phyloP scores from a whole-genome alignment of 35 echinoderm and acorn worm genomes.

The Chiridota heheva region DNA sequence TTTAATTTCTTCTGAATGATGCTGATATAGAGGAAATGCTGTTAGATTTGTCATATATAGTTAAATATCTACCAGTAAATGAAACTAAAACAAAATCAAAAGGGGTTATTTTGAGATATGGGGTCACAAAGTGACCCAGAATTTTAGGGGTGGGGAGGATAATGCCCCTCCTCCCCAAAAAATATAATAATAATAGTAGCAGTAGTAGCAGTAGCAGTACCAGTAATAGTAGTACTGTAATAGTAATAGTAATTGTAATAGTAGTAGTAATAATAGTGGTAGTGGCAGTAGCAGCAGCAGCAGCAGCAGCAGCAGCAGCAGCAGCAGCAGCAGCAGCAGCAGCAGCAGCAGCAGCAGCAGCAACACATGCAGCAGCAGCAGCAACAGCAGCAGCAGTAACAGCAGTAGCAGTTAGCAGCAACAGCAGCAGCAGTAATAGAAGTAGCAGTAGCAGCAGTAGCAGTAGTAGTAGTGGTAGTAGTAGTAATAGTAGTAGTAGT shows the following conservation, averaged over 20 bases:
- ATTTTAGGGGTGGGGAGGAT: no score
- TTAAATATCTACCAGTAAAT: no score
- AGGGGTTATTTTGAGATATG: no score
- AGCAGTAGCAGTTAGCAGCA: no score
- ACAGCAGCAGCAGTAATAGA: constrained; percentile 1
- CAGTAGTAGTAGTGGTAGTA: neutral
- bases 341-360: no score
- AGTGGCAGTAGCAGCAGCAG: constrained; percentile 4
- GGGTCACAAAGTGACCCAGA: no score
- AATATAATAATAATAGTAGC: constrained; percentile 23
- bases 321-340: constrained; percentile 4
- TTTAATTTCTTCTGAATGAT: no score
- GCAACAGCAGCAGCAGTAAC: constrained; percentile 5
- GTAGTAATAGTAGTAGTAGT: constrained; percentile 5
- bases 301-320: constrained; percentile 4
- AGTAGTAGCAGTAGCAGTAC: constrained; percentile 26
- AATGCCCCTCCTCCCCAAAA: no score
- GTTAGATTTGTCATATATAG: no score
- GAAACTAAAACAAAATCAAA: no score
- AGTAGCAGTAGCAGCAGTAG: constrained; percentile 2
- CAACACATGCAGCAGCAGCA: no score
- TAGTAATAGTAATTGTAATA: neutral
- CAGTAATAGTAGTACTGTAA: constrained; percentile 15
- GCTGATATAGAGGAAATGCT: no score
- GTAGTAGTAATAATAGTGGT: constrained; percentile 6